A percentile compares a stretch with the other conserved stretches of the same genome.
These are phyloP conservation scores for Macrophya annulata DNA, from an alignment of 2,888 invertebrate species.

Conservation along the genomic window DNA sequence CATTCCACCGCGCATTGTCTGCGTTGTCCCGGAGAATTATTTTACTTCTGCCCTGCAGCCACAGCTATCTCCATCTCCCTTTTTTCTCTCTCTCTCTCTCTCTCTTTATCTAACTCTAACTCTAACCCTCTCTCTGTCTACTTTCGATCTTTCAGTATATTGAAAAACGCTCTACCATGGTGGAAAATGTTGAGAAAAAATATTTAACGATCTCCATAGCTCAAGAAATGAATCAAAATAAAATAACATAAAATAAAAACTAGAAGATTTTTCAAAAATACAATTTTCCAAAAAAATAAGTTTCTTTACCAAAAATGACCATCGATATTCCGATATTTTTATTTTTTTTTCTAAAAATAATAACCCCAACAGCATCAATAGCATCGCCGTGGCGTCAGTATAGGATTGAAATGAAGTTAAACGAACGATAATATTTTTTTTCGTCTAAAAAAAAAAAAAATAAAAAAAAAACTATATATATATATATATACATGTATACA, in stretches of 20 bases:
- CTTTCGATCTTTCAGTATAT: not conserved
- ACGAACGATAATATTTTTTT: constrained; percentile 1
- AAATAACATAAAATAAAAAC: not conserved
- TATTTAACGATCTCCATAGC: not conserved
- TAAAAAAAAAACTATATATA: too few species aligned
- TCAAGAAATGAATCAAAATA: not conserved
- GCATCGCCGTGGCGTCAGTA: not conserved
- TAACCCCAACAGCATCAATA: too few species aligned
- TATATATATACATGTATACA: too few species aligned
- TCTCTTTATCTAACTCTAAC: too few species aligned
- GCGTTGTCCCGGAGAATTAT: constrained; percentile 57
- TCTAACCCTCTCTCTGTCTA: not conserved
- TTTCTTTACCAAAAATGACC: not conserved
- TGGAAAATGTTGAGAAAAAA: not conserved
- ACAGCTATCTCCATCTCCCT: not conserved
- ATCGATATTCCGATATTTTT: too few species aligned
- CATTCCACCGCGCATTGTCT: constrained; percentile 76
- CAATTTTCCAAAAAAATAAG: not conserved
- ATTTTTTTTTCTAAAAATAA: too few species aligned
- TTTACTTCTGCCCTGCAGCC: constrained; percentile 1
- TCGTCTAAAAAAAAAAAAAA: not conserved
- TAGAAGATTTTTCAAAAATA: not conserved
- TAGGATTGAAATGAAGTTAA: not conserved
- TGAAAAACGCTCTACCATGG: constrained; percentile 2
- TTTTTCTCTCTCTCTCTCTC: not conserved